Evolutionary conservation across 1,140 invertebrate species (phyloP).

Genomic region (Drosophila ogumai): DNA sequence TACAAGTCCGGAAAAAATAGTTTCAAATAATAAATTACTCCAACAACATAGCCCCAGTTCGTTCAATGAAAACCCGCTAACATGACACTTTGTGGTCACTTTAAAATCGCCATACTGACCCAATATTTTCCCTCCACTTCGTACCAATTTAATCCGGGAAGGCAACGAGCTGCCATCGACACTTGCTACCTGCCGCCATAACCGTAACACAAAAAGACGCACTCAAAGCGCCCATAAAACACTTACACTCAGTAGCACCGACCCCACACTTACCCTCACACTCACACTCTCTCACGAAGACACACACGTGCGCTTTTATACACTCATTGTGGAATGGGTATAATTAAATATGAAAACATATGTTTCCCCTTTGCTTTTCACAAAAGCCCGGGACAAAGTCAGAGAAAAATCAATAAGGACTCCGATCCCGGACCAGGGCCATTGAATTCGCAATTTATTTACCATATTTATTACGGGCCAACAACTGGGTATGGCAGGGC

Average conservation of each 20-base stretch:
- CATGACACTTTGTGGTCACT: constrained; percentile 15
- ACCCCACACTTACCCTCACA: constrained; percentile 9
- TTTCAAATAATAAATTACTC: not conserved
- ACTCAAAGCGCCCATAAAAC: constrained; percentile 58
- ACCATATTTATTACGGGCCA: constrained; percentile 46
- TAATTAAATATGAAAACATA: constrained; percentile 82
- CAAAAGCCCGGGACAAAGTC: constrained; percentile 26
- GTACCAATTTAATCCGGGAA: constrained; percentile 22
- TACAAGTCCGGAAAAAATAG: not conserved
- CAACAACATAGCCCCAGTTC: no score
- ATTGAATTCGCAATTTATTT: constrained; percentile 54
- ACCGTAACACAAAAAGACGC: constrained; percentile 49
- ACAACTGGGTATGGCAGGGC: constrained; percentile 4
- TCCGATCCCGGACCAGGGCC: constrained; percentile 28
- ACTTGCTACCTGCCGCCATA: constrained; percentile 30
- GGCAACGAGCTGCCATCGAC: constrained; percentile 35
- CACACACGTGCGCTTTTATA: constrained; percentile 37
- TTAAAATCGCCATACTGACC: not conserved
- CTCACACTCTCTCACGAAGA: not conserved
- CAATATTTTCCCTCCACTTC: not conserved
- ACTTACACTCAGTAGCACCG: constrained; percentile 53
- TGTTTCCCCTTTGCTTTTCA: constrained; percentile 71
- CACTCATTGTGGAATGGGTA: constrained; percentile 53
- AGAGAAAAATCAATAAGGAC: constrained; percentile 73
- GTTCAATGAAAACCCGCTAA: not conserved